A percentile compares a stretch with the other conserved stretches of the same genome.
Evolutionary conservation across 2,797 vertebrate species (phyloP).

Genomic region (Neomorphus geoffroyi): DNA sequence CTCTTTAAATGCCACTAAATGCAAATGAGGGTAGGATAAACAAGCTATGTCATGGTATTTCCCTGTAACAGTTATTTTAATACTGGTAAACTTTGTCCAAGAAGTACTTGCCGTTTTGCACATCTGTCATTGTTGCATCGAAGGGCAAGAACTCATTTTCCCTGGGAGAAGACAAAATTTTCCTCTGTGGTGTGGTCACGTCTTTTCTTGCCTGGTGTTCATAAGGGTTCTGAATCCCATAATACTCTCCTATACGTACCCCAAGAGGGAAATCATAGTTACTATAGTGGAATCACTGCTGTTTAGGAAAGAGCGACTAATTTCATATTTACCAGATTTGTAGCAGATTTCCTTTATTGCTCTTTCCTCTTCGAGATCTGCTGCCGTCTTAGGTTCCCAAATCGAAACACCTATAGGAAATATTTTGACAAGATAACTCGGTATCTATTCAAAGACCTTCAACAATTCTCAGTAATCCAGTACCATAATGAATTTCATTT

Average conservation of each 20-base stretch:
- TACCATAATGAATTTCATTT: neutral
- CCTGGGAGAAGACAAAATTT: neutral
- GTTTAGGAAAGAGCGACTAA: neutral
- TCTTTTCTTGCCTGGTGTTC: slow-evolving; percentile 28
- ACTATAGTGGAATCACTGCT: neutral
- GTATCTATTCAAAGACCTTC: neutral
- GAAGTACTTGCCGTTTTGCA: slow-evolving; percentile 73
- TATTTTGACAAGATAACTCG: neutral
- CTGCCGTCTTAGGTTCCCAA: slow-evolving; percentile 66
- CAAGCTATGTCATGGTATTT: neutral
- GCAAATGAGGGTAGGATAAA: neutral
- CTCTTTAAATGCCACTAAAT: neutral
- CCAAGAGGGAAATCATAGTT: neutral
- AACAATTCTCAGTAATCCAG: neutral
- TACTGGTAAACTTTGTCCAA: neutral
- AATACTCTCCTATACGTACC: slow-evolving; percentile 72
- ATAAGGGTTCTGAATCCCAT: slow-evolving; percentile 61
- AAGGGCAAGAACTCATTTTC: slow-evolving; percentile 54
- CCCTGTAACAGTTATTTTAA: neutral
- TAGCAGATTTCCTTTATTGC: slow-evolving; percentile 76
- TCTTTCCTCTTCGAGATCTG: slow-evolving; percentile 77
- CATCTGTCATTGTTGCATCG: slow-evolving; percentile 54
- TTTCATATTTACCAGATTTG: slow-evolving; percentile 71
- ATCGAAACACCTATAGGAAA: slow-evolving; percentile 64
- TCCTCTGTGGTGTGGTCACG: neutral